phyloP scores from a whole-genome alignment of 2,797 vertebrate genomes.

The Hemitrygon akajei region DNA sequence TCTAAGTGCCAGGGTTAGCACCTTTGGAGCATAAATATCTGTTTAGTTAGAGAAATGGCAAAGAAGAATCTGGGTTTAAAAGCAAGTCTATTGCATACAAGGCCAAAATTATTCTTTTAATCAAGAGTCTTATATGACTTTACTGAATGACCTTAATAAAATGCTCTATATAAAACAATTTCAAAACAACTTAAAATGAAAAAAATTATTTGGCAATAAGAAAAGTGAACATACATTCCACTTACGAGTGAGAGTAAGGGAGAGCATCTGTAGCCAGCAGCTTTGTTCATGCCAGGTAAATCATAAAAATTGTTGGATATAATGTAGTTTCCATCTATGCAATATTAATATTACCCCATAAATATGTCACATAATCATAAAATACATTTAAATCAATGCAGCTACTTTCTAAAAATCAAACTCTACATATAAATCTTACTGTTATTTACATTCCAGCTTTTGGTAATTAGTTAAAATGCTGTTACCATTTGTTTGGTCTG shows the following conservation, averaged over 20 bases:
- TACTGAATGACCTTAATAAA: background rate
- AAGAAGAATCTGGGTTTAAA: background rate
- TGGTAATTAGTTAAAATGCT: conserved; percentile 6
- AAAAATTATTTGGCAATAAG: background rate
- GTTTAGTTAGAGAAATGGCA: background rate
- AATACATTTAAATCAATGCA: background rate
- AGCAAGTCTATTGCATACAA: background rate
- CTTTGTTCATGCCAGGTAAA: conserved; percentile 20
- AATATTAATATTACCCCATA: background rate
- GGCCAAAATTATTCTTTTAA: background rate
- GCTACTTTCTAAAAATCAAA: background rate
- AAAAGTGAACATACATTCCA: background rate
- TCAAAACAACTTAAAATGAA: conserved; percentile 3
- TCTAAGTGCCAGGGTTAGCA: background rate
- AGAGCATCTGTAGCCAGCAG: background rate
- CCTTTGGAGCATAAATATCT: background rate
- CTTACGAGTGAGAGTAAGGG: background rate
- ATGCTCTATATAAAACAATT: background rate
- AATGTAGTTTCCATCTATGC: conserved; percentile 16
- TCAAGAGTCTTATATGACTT: background rate
- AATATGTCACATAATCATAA: conserved; percentile 15
- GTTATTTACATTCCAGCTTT: background rate
- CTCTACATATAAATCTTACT: background rate
- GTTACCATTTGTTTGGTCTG: background rate
- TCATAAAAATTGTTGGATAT: conserved; percentile 14